Percentiles rank a stretch among this genome's conserved stretches.
Conservation (phyloP, 23 tunicate species). For the Halocynthia roretzi region DNA sequence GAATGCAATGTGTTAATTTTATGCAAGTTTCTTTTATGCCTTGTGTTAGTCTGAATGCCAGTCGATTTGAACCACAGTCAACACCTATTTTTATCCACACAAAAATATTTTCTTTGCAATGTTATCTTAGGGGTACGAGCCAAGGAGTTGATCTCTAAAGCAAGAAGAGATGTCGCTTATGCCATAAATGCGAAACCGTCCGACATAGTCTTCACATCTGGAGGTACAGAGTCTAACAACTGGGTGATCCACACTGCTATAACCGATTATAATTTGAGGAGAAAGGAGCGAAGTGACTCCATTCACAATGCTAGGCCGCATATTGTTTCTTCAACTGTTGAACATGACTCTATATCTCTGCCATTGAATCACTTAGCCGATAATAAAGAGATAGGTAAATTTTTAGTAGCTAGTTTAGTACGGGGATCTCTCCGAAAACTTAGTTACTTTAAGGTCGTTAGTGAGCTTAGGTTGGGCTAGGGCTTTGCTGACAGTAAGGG, state of each 20-base stretch:
- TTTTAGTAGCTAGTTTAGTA: background rate
- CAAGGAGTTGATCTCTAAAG: slow-evolving; percentile 42
- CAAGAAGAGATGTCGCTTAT: slow-evolving; percentile 52
- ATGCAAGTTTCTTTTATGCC: background rate
- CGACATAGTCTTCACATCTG: slow-evolving; percentile 91
- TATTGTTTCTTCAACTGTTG: slow-evolving; percentile 71
- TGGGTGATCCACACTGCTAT: slow-evolving; percentile 70
- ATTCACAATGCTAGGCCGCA: slow-evolving; percentile 35
- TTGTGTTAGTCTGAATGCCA: background rate
- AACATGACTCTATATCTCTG: slow-evolving; percentile 78
- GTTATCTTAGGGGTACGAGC: slow-evolving; percentile 41
- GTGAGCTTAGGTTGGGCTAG: no score
- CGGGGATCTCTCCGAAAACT: no score
- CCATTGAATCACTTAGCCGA: slow-evolving; percentile 37
- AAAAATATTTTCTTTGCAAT: background rate
- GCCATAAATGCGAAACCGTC: slow-evolving; percentile 31
- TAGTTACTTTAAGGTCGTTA: no score
- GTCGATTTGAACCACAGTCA: no score
- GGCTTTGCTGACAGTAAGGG: no score
- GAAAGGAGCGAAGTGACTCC: slow-evolving; percentile 4
- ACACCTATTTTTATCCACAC: no score
- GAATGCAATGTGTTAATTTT: background rate
- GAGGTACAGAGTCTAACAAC: slow-evolving; percentile 94
- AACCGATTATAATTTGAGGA: background rate
- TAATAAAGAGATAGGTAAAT: slow-evolving; percentile 31